Evolutionary conservation across 2,888 invertebrate species (phyloP).

Genomic region (Dryobotodes eremita): DNA sequence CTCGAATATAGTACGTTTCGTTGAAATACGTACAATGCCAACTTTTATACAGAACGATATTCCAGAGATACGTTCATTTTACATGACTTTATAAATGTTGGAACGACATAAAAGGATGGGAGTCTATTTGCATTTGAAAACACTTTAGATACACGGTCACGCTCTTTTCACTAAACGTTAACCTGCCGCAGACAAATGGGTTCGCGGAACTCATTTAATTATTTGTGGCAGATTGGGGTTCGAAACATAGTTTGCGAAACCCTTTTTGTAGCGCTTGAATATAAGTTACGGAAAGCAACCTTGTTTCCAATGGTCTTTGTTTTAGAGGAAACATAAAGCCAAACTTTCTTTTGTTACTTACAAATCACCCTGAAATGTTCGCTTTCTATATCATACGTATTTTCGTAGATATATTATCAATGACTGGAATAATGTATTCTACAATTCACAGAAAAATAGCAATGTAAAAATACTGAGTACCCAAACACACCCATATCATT

Average conservation of each 20-base stretch:
- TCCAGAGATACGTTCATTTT: slow-evolving; percentile 34
- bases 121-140: slow-evolving; percentile 54
- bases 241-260: slow-evolving; percentile 60
- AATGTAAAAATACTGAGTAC: background rate
- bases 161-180: slow-evolving; percentile 56
- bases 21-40: slow-evolving; percentile 37
- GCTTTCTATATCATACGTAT: background rate
- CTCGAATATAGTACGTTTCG: slow-evolving; percentile 29
- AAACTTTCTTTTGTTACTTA: slow-evolving; percentile 29
- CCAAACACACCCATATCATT: slow-evolving; percentile 27
- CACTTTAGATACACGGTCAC: slow-evolving; percentile 36
- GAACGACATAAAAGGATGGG: slow-evolving; percentile 21
- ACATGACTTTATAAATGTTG: slow-evolving; percentile 27
- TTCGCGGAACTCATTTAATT: slow-evolving; percentile 65
- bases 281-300: slow-evolving; percentile 43
- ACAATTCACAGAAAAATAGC: background rate
- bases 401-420: background rate
- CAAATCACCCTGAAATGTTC: slow-evolving; percentile 22
- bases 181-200: slow-evolving; percentile 49
- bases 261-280: slow-evolving; percentile 61
- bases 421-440: slow-evolving; percentile 4
- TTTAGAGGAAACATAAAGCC: slow-evolving; percentile 34
- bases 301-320: slow-evolving; percentile 49
- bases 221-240: slow-evolving; percentile 61
- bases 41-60: slow-evolving; percentile 27